These are phyloP conservation scores for Dissostichus mawsoni DNA, from an alignment of 2,113 vertebrate genomes.

Conservation along the genomic window DNA sequence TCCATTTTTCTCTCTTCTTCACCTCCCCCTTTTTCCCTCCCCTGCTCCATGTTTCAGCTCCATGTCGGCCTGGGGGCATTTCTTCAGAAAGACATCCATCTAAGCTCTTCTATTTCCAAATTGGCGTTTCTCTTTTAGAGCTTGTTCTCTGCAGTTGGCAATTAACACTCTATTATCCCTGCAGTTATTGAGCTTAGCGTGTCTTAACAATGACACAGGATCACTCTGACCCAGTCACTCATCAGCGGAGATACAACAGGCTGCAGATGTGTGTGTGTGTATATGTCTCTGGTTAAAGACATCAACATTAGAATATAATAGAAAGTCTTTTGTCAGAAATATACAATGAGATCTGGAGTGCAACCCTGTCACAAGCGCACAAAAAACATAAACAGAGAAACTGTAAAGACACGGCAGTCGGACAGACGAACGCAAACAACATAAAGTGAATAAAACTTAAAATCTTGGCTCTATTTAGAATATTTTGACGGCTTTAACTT, in stretches of 20 bases:
- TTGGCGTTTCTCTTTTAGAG: slow-evolving; percentile 46
- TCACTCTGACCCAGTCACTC: slow-evolving; percentile 55
- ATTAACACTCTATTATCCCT: slow-evolving; percentile 73
- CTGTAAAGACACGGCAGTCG: too few relatives aligned
- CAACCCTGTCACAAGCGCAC: too few relatives aligned
- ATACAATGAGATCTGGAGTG: too few relatives aligned
- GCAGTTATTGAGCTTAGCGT: slow-evolving; percentile 58
- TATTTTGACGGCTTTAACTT: too few relatives aligned
- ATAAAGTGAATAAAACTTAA: too few relatives aligned
- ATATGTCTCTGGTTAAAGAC: too few relatives aligned
- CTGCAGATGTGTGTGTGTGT: background rate
- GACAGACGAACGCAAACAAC: too few relatives aligned
- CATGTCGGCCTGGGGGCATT: slow-evolving; percentile 62
- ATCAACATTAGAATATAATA: too few relatives aligned
- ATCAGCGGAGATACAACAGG: slow-evolving; percentile 11
- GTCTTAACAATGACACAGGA: slow-evolving; percentile 66
- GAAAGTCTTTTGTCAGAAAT: too few relatives aligned
- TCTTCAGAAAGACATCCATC: slow-evolving; percentile 65
- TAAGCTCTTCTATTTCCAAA: slow-evolving; percentile 62
- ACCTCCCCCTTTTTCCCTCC: slow-evolving; percentile 26
- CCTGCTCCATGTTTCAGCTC: slow-evolving; percentile 44
- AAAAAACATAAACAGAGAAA: too few relatives aligned
- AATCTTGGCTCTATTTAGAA: too few relatives aligned
- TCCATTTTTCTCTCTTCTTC: background rate
- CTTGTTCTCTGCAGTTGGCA: slow-evolving; percentile 59